Evolutionary conservation across 1,140 invertebrate genomes (phyloP).

Genomic region (Pectinophora gossypiella): DNA sequence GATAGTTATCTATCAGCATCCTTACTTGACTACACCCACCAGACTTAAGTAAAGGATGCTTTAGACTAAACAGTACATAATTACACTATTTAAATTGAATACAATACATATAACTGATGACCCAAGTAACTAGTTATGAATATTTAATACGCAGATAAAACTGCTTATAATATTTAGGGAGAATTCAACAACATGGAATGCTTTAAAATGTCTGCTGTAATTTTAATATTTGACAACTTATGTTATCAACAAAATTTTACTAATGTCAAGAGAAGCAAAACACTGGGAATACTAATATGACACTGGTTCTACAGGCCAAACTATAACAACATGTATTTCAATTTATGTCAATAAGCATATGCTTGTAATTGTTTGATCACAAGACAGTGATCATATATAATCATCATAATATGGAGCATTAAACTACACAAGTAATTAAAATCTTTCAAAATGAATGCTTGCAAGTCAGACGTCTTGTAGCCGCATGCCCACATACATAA

Average conservation of each 20-base stretch:
- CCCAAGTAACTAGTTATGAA: conserved; percentile 23
- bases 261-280: conserved; percentile 38
- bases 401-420: not conserved
- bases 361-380: not conserved
- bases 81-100: conserved; percentile 35
- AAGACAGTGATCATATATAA: not conserved
- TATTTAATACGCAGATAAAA: conserved; percentile 19
- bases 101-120: conserved; percentile 27
- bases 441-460: not conserved
- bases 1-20: not conserved
- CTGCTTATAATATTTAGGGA: conserved; percentile 20
- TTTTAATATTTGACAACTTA: conserved; percentile 23
- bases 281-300: conserved; percentile 31
- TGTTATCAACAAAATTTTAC: conserved; percentile 31
- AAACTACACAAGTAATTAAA: not conserved
- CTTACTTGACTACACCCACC: not conserved
- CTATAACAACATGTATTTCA: not conserved
- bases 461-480: conserved; percentile 15
- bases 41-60: conserved; percentile 16
- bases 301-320: conserved; percentile 20
- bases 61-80: conserved; percentile 34
- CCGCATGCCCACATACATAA: conserved; percentile 33
- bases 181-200: conserved; percentile 53
- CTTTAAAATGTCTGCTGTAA: conserved; percentile 42
- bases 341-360: not conserved